Base-by-base conservation (phyloP, 2,797 vertebrate species). In the Meriones psammophilus region DNA sequence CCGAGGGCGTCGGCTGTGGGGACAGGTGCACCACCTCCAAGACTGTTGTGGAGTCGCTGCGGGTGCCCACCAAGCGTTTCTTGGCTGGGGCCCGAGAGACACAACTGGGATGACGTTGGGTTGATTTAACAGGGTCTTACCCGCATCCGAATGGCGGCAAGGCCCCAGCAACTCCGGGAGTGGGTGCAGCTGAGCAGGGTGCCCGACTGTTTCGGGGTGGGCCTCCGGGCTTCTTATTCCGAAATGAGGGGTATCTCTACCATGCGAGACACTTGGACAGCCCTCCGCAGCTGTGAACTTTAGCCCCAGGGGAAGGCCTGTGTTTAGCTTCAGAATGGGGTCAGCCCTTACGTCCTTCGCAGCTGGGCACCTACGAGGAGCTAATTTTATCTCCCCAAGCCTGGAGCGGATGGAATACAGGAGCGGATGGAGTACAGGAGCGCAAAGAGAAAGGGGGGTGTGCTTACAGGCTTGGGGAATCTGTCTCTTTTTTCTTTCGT, bases 41-140 rank as follows among this genome's bases (percentile, higher is more conserved):
- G 46, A 18, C 14, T 2, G 33, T 71, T 73, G 24, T 3, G 76
- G 94, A 80, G 73, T 93, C 33, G 9, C 36, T 89, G 80, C 50
- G 46, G 94, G 73, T 74, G 80, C 94, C 54, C 58, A 3, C 85
- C 73, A 92, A 94, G 88, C 85, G 66, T 46, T 96, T 96, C 83
- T 94, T 62, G 50, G 54, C 79, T 56, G 26, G 26, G 50, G 54
- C 17, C 79, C 18, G 84, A 96, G 77, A 97, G 56, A 64, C 66
- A 30, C 36, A 84, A 73, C 89, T 17, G 56, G 56, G 56, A 58
- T 58, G 62, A 68, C 66, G 84, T 83, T 33, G 50, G 26, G 28
- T 78, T 80, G 24, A 56, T 66, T 58, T 17, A 58, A 58, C 54
- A 50, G 30, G 89, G 39, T 79, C 54, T 81, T 83, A 30, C 30